Percentiles rank a stretch among this genome's conserved stretches.
Evolutionary conservation across 2,888 invertebrate species (phyloP).

Genomic region (Stenolophus ochropezus): DNA sequence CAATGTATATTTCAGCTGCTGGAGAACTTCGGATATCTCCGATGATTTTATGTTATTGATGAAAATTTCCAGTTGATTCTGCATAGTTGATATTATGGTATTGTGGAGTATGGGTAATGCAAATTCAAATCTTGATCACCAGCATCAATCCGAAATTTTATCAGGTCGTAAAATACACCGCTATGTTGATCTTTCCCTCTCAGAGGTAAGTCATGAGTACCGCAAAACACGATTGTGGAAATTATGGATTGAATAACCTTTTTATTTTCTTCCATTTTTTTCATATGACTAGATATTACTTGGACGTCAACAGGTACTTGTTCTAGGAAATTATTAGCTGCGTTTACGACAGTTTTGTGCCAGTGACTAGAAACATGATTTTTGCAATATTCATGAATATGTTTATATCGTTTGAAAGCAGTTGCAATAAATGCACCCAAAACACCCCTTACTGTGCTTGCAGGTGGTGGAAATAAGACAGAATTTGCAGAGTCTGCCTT

Average conservation of each 20-base stretch:
- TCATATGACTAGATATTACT: constrained; percentile 62
- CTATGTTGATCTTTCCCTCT: constrained; percentile 63
- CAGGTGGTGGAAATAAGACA: constrained; percentile 64
- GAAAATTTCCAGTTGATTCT: no score
- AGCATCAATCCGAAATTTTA: constrained; percentile 63
- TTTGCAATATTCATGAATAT: constrained; percentile 64
- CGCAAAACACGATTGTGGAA: no score
- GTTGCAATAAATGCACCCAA: constrained; percentile 65
- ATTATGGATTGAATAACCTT: constrained; percentile 61
- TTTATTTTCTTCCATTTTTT: constrained; percentile 63
- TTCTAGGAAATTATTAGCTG: constrained; percentile 65
- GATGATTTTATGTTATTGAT: no score
- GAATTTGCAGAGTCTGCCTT: constrained; percentile 62
- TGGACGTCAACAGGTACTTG: neutral
- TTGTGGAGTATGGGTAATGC: no score
- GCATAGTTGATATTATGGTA: no score
- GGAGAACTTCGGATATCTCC: no score
- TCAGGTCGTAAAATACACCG: constrained; percentile 62
- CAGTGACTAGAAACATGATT: constrained; percentile 63
- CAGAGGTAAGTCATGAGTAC: constrained; percentile 64
- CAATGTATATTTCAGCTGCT: no score
- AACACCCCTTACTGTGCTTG: constrained; percentile 59
- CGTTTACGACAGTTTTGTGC: constrained; percentile 64
- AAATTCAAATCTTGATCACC: constrained; percentile 61
- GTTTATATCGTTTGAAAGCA: constrained; percentile 65